phyloP scores from a whole-genome alignment of 2,888 invertebrate genomes.

The Coenonympha glycerion region DNA sequence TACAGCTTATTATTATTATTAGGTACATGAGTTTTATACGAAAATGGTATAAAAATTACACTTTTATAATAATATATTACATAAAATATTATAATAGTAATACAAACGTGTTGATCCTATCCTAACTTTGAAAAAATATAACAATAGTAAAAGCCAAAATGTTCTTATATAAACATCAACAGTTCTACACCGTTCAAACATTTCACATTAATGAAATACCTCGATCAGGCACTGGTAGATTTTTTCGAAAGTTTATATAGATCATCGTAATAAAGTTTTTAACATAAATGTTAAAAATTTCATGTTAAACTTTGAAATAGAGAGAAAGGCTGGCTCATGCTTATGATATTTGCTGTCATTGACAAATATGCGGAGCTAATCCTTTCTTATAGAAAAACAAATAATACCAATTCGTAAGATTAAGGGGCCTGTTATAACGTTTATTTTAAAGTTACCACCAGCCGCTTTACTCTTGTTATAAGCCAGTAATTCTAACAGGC shows the following conservation, averaged over 20 bases:
- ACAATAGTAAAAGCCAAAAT: constrained; percentile 71
- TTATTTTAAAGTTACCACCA: too few relatives aligned
- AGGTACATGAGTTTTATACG: constrained; percentile 74
- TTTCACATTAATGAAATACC: constrained; percentile 49
- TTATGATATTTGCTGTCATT: constrained; percentile 57
- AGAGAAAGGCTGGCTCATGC: constrained; percentile 57
- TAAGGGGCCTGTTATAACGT: too few relatives aligned
- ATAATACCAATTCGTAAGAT: constrained; percentile 30
- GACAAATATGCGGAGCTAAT: constrained; percentile 68
- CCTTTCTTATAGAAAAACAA: constrained; percentile 43
- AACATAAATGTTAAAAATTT: constrained; percentile 42
- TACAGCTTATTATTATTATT: constrained; percentile 69
- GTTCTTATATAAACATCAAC: constrained; percentile 56
- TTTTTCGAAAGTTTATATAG: constrained; percentile 28
- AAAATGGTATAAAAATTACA: constrained; percentile 76
- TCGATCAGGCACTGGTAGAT: constrained; percentile 64
- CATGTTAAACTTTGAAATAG: constrained; percentile 39
- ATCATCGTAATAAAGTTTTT: constrained; percentile 36
- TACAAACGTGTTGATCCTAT: constrained; percentile 70
- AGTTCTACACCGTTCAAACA: constrained; percentile 50
- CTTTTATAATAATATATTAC: constrained; percentile 66
- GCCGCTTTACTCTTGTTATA: too few relatives aligned
- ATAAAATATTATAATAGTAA: constrained; percentile 63
- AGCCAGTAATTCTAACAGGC: too few relatives aligned
- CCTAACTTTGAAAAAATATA: constrained; percentile 71